Percentiles rank a stretch among this genome's conserved stretches.
phyloP scores from a whole-genome alignment of 2,888 invertebrate species.

The Dolichomitus sp. region DNA sequence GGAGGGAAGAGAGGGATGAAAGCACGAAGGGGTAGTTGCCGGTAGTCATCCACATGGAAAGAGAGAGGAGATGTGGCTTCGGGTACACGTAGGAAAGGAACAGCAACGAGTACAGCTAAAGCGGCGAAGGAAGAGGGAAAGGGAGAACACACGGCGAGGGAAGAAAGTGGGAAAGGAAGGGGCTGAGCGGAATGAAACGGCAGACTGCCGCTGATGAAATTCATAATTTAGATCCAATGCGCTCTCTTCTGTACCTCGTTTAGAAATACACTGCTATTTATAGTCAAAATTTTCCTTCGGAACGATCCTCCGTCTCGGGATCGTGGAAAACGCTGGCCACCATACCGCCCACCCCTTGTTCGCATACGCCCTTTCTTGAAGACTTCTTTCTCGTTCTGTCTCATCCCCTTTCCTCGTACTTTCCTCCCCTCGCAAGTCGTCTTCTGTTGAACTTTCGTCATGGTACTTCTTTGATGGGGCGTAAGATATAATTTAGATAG shows the following conservation, averaged over 20 bases:
- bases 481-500: background rate
- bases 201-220: conserved; percentile 86
- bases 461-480: conserved; percentile 20
- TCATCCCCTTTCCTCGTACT: conserved; percentile 7
- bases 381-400: conserved; percentile 32
- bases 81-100: conserved; percentile 9
- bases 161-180: conserved; percentile 69
- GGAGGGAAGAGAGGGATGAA: conserved; percentile 58
- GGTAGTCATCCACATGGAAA: conserved; percentile 57
- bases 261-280: conserved; percentile 86
- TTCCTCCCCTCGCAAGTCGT: conserved; percentile 20
- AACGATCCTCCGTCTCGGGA: conserved; percentile 75
- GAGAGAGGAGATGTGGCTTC: conserved; percentile 56
- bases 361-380: background rate
- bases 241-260: conserved; percentile 85
- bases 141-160: conserved; percentile 51
- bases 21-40: conserved; percentile 51
- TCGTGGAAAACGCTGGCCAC: conserved; percentile 47
- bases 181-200: conserved; percentile 85
- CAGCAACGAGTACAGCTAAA: conserved; percentile 25
- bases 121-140: conserved; percentile 64
- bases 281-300: conserved; percentile 85
- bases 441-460: conserved; percentile 44
- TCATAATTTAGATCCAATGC: conserved; percentile 87
- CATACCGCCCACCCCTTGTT: conserved; percentile 18